Base-by-base conservation (phyloP, 2,888 invertebrate genomes). In the Elmis aenea region DNA sequence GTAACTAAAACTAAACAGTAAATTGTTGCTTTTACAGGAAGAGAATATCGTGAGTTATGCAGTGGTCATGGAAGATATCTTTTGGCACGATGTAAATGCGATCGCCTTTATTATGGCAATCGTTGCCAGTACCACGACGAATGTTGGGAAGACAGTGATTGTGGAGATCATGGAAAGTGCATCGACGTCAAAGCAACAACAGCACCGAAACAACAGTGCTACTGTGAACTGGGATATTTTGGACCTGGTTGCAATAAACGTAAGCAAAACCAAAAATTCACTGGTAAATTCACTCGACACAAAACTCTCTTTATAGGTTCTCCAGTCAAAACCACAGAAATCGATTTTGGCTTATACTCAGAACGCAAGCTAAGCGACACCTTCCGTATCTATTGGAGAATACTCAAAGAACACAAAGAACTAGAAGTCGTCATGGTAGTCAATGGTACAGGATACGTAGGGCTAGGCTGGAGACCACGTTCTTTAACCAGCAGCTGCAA, bases 61-160 rank as follows among this genome's bases (percentile, higher is more conserved):
- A 86, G 85, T 29, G 84, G 85, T 2, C 84, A 87, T 58, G 95
- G 95, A 2, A 81, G 81, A 66, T 81, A 80, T 69, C 77, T 83
- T 56, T 72, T 84, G 20, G 83, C 81, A 2, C 77, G 85, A 16
- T 89, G 89, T 58, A 85, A 85, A 58, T 89, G 89, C 62, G 82
- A 85, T 61, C 77, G 84, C 57, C 75, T 87, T 54, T 88, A 80
- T 68, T 83, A 83, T 46, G 95, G 95, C 0, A 59, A 80, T 0
- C 75, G 81, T 14, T 96, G 95, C 60, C 91, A 95, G 71, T 91
- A 84, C 67, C 73, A 76, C 43, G 91, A 94, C 60, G 94, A 95
- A 61, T 96, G 96, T 60, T 69, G 76, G 5, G 83, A 79, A 29
- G 83, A 92, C 63, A 75, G 73, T 6, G 93, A 95, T 63, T 96